Evolutionary conservation across 1,140 invertebrate species (phyloP), one percentile per base, ranked within the genome.

Genomic region (Chelonus insularis): DNA sequence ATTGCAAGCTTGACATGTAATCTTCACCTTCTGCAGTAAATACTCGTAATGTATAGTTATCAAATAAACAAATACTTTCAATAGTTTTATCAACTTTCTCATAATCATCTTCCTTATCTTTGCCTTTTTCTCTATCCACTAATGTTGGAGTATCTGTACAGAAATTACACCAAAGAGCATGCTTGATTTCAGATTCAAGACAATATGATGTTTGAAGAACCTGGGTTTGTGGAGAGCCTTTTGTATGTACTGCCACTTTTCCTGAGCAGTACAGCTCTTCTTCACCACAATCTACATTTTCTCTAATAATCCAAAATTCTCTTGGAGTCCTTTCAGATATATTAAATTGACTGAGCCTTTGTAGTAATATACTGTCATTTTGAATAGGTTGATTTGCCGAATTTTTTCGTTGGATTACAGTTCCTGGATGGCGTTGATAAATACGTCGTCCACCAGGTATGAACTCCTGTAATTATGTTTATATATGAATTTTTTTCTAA

Each of bases 191-290:
- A 29, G 87, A 85, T 63, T 94, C 89, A 68, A 90, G 86, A 3
- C 92, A 95, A 72, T 92, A 96, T 45, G 85, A 84, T 29, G 88
- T 86, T 60, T 87, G 72, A 2, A 83, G 68, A 1, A 84, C 66
- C 20, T 79, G 64, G 23, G 74, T 74, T 18, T 63, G 65, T 41
- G 73, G 72, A 52, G 63, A 70, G n/a, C 88, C 88, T 82, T 85
- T 86, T 2, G 86, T 87, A 87, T 93, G 94, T 18, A 96, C 86
- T 14, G 91, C 93, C 16, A 91, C 91, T 72, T 90, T 87, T 4
- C 89, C 92, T 65, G 87, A 90, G 8, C 94, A 87, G 83, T 95
- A 97, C 11, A 97, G 80, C 78, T 97, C 95, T 80, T 96, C 93
- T 82, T 96, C 94, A 68, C 72, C 74, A 34, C 66, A 70, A 21